Base-by-base conservation (phyloP, 2,888 invertebrate species). In the Aplocera efformata region DNA sequence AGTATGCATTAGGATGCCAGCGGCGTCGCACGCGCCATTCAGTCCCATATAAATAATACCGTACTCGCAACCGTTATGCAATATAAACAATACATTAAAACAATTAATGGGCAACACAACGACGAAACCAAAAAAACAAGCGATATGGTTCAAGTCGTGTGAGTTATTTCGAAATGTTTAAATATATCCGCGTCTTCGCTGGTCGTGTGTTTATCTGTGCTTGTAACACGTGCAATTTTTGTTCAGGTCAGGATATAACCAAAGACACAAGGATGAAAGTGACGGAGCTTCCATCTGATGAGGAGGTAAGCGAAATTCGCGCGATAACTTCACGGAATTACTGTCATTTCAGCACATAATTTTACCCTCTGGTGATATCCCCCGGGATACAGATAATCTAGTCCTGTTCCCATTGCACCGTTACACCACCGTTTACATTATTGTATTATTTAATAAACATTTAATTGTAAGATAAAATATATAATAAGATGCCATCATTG, bases 261-360 rank as follows among this genome's bases (percentile, higher is more conserved):
- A 86, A 81, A 68, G 90, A 89, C 45, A 88, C 82, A 37, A 81
- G 88, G 67, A 81, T 88, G 75, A 86, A 82, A 74, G 80, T 84
- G 47, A 85, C 76, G 27, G 89, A 88, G 53, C 52, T 86, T 32
- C 82, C 76, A 33, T 76, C 83, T 1, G 88, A 85, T 55, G 88
- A 88, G 50, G 89, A 88, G 80, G 89, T 89, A 56, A 67, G 65
- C 10, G 25, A 30, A 6, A 22, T 28, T 34, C 4, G 1, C 13
- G 5, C 1, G n/a, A 8, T n/a, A 6, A 9, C 8, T 27, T 10
- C n/a, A 10, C 2, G 1, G 4, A 7, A 28, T 3, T n/a, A 28
- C 13, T 11, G 1, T n/a, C n/a, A n/a, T n/a, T n/a, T n/a, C n/a
- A n/a, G n/a, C n/a, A n/a, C n/a, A n/a, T n/a, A n/a, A n/a, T n/a